These are phyloP conservation scores for Chrysolina oricalcia DNA, from an alignment of 2,888 invertebrate species.

Conservation along the genomic window DNA sequence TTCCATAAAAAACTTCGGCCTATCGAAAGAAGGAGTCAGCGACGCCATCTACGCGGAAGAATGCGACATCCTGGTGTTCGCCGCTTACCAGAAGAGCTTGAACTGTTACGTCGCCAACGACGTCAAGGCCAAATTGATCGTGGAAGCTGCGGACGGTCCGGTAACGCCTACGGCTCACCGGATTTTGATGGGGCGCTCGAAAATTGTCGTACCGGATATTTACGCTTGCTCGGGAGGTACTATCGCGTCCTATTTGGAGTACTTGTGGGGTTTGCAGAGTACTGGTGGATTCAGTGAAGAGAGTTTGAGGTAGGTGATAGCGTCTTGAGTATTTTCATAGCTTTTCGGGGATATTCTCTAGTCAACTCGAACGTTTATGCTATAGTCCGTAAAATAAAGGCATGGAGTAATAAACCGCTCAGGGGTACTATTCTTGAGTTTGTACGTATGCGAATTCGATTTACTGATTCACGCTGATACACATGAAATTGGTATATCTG, in stretches of 20 bases:
- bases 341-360: no score
- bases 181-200: conserved; percentile 61
- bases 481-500: no score
- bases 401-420: no score
- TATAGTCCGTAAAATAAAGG: no score
- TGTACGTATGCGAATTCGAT: no score
- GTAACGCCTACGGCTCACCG: conserved; percentile 67
- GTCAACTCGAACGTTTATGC: no score
- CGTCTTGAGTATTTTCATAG: not conserved
- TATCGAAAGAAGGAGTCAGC: conserved; percentile 56
- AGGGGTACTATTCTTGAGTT: no score
- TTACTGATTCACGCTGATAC: no score
- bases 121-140: conserved; percentile 66
- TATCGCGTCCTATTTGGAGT: conserved; percentile 66
- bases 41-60: conserved; percentile 62
- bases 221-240: conserved; percentile 64
- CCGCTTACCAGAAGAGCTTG: conserved; percentile 65
- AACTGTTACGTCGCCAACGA: conserved; percentile 64
- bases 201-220: conserved; percentile 68
- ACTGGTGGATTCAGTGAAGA: conserved; percentile 41
- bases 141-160: conserved; percentile 67
- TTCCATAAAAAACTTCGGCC: conserved; percentile 58
- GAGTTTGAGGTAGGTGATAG: conserved; percentile 44
- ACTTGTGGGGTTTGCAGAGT: conserved; percentile 59
- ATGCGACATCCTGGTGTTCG: conserved; percentile 67